Evolutionary conservation across 2,797 vertebrate genomes (phyloP), one percentile per base, ranked within the genome.

Genomic region (Anguilla obscura): DNA sequence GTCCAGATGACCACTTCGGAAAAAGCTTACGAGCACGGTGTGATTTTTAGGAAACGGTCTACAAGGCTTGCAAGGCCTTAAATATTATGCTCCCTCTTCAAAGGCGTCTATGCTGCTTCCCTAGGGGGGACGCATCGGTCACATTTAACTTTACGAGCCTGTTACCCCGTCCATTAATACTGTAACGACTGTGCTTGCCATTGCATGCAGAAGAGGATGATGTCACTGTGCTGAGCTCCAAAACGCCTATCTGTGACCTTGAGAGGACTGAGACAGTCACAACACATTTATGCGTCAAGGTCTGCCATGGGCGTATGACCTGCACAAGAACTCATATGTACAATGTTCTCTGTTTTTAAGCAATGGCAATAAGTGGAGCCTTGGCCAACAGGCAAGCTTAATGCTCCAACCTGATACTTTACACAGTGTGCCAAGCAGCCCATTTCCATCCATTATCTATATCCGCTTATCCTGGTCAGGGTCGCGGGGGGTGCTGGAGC

Each of bases 111-210:
- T 3, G 18, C 1, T 24, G 40, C 45, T 21, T 8, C 45, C 21
- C 74, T 3, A 45, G 14, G 18, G 33, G 36, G 74, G 76, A 80
- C 76, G 24, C 76, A 9, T 48, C 24, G 45, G 76, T 48, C 76
- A 80, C 40, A n/a, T 80, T 80, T 80, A 8, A 80, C n/a, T 80
- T 80, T 48, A 50, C 24, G 76, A 80, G 76, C 76, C 76, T n/a
- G 36, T 10, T 80, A 24, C 76, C 76, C 33, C 45, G 40, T n/a
- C 40, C 76, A 24, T 48, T 80, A 80, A 80, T 80, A 30, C 76
- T 48, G 18, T 16, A 80, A 80, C 7, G 40, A 80, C 40, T 3
- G 40, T 24, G 7, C 76, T 24, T 18, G 18, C 12, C 33, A 7
- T 14, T 21, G 74, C 30, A 74, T 36, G 30, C 69, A 74, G 69